Base-by-base conservation (phyloP, 2,888 invertebrate genomes). In the Trichogramma dendrolimi region DNA sequence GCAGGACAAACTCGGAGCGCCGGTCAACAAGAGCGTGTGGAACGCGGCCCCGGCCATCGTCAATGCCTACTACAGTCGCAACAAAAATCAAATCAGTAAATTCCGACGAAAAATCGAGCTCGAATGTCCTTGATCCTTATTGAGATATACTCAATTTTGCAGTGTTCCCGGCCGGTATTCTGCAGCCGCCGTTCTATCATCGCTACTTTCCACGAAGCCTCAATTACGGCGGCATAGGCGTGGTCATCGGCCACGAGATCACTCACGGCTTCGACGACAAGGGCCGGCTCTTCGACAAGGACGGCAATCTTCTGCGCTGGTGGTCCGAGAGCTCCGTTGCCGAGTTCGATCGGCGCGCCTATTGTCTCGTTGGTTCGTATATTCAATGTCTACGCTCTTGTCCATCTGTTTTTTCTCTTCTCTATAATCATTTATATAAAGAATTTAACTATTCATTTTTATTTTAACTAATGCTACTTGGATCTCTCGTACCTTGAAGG, bases 121-220 rank as follows among this genome's bases (percentile, higher is more conserved):
- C 41, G 11, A 41, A 49, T 49, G 1, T 27, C 38, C 38, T 49
- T 39, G 8, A 51, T 3, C 40, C 6, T 3, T 39, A 5, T 4
- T 5, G 14, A 4, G 39, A 5, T 27, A 27, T 27, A 27, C 27
- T 27, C 1, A 2, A 27, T 27, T 2, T 27, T 27, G 42, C 71
- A 83, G 87, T 94, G 84, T 94, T 96, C 78, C 96, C 96, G 0
- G 96, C 96, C 1, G 96, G 95, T 0, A 96, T 96, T 70, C 81
- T 96, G 4, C 96, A 96, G 77, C 94, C 95, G 0, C 95, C 96
- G 0, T 96, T 96, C 80, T 96, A 96, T 74, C 92, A 94, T 77
- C 83, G 90, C 10, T 85, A 90, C 73, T 91, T 94, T 70, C 92
- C 92, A 0, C 83, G 87, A 42, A 87, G 89, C 1, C 80, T 94